Evolutionary conservation across 2,888 invertebrate genomes (phyloP), one percentile per base, ranked within the genome.

Genomic region (Drosophila niveifrons): DNA sequence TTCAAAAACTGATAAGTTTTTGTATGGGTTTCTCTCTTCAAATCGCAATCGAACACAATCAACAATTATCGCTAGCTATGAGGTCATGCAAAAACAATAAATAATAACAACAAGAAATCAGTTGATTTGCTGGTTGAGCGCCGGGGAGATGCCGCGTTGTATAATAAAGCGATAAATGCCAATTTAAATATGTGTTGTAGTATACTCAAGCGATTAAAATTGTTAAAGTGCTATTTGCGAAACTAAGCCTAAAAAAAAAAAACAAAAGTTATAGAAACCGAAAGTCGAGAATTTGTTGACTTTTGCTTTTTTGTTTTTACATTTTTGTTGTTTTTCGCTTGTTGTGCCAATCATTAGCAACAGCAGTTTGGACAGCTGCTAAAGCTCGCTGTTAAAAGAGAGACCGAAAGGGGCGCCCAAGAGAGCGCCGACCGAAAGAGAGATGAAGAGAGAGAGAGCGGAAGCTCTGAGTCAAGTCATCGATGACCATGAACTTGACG

Each of bases 401-500:
- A 36, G 36, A 23, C 23, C 23, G 18, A 15, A 41, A 52, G 44
- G 29, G 28, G 7, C 8, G 18, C 8, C 13, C 39, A 23, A 41
- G 7, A 28, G 29, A 31, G 15, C 28, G 29, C 41, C 46, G 31
- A 56, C n/a, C 53, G 43, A 44, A 46, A 18, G 29, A 36, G 17
- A 18, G 43, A 59, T n/a, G 18, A 46, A 13, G 43, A 9, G 34
- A 58, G 57, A 78, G 83, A 83, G 88, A 86, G 75, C 80, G 72
- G 66, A 80, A 79, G 71, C 83, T 86, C 78, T 66, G 47, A 46
- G 55, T 47, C 56, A 57, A 47, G 39, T 64, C 57, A 48, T 52
- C 67, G 71, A 36, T 90, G 90, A 83, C 90, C 90, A 76, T 90
- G 90, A 90, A 90, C 90, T 90, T 90, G 90, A 78, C 57, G 76